Evolutionary conservation across 35 echinoderm and acorn worm genomes (phyloP), one percentile per base, ranked within the genome.

Genomic region (Stichopus chloronotus): DNA sequence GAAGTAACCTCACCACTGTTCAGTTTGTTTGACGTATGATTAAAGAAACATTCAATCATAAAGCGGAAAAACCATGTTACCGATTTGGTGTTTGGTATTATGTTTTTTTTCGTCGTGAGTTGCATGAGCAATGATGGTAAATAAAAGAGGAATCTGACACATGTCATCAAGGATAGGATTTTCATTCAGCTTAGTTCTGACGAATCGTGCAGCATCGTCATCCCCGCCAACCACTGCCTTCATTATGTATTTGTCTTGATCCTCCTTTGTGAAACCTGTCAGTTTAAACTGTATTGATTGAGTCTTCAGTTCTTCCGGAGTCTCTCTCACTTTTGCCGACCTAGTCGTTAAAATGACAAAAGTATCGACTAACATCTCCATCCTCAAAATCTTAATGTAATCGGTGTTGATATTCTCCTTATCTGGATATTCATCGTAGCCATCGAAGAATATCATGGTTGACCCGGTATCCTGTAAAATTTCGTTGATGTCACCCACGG

Each of bases 91-190:
- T 23, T n/a, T 79, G 22, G 4, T 25, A 61, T 43, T 43, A 76
- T 43, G 22, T 21, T 79, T 4, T 79, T 5, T 79, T 23, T 52
- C 25, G 11, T 79, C 78, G 52, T 25, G 10, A 25, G 24, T 79
- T 12, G 52, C 25, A 5, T 79, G 78, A 52, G 78, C 78, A 25
- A 79, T 12, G 19, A 79, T 5, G 11, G 23, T 52, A 30, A 78
- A 78, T 8, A 78, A 78, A n/a, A 78, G 76, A 22, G 76, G 76
- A 8, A 20, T 78, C 25, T 78, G 76, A n/a, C 76, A 78, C 17
- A 78, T 78, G n/a, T 78, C 76, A 20, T 78, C 76, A n/a, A 78
- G 76, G n/a, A 78, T 22, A 0, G 76, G 76, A 20, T 78, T 78
- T 78, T 78, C 76, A 16, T 30, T 22, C 7, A 78, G 9, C 5